Evolutionary conservation across 2,888 invertebrate species (phyloP), one percentile per base, ranked within the genome.

Genomic region (Caenorhabditis becei): DNA sequence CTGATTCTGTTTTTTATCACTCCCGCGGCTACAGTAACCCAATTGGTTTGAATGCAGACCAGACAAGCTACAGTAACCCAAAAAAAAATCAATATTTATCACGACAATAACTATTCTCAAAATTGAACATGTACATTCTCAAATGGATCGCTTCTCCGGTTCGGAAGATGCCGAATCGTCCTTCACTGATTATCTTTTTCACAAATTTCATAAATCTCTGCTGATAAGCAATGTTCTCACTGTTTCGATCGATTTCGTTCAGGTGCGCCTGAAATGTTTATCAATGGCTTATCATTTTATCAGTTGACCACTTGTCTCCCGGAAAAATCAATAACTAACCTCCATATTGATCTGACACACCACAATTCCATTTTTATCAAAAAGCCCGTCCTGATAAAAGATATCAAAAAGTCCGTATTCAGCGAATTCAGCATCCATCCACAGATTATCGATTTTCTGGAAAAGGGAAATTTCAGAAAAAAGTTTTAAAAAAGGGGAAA

Each of bases 361-460:
- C 10, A 49, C 63, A 16, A 81, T 81, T 28, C 67, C 77, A 7
- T 77, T 77, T 32, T 63, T 41, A 10, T 70, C 56, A 26, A 81
- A 72, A 5, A 35, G 32, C 1, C 75, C 75, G 16, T 59, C 59
- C 20, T 53, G 69, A 26, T 59, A 44, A 41, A 80, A 74, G 63
- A 75, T 70, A 5, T 70, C 54, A 26, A 81, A 81, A 1, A 81
- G 51, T 35, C 71, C 81, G 61, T 81, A 81, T 51, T 81, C 81
- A 20, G 81, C 81, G 1, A 66, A 66, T 35, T 81, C 81, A 16
- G 67, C 66, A 20, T 81, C 81, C 67, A 81, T 71, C 81, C 81
- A 81, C 10, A 81, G 23, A 49, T 70, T 51, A 44, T 81, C 81
- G 35, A 77, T 71, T 28, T 56, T 67, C 63, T 63, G n/a, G n/a